Percentiles rank a stretch among this genome's conserved stretches.
These are phyloP conservation scores for Eupleurogrammus muticus DNA, from an alignment of 2,797 vertebrate genomes.

Conservation along the genomic window DNA sequence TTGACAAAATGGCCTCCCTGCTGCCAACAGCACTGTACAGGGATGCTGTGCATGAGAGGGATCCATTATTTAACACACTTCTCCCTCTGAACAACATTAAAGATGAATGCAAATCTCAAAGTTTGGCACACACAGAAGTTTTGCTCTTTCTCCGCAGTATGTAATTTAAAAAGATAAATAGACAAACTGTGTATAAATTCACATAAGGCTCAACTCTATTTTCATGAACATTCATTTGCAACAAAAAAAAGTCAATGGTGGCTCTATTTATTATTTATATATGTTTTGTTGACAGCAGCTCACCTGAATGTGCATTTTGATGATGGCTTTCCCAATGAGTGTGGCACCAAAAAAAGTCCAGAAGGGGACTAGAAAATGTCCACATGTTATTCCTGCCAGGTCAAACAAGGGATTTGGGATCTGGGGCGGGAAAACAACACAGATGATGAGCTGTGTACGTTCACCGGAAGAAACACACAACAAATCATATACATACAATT, in stretches of 20 bases:
- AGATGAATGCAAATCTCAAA: neutral
- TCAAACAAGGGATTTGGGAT: slow-evolving; percentile 93
- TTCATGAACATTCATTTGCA: neutral
- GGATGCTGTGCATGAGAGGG: slow-evolving; percentile 26
- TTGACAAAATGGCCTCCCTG: slow-evolving; percentile 86
- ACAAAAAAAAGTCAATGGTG: neutral
- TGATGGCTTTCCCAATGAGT: slow-evolving; percentile 89
- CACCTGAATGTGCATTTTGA: slow-evolving; percentile 94
- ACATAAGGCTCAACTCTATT: neutral
- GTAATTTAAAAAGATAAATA: neutral
- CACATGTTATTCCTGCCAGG: slow-evolving; percentile 91
- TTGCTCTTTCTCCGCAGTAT: neutral
- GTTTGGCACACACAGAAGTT: neutral
- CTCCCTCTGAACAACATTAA: slow-evolving; percentile 1
- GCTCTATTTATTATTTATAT: neutral
- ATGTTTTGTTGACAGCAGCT: slow-evolving; percentile 52
- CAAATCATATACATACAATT: neutral
- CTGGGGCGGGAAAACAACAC: slow-evolving; percentile 61
- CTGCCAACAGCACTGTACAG: slow-evolving; percentile 47
- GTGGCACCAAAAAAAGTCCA: slow-evolving; percentile 93
- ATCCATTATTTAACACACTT: slow-evolving; percentile 24
- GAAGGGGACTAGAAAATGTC: slow-evolving; percentile 91
- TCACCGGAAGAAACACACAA: neutral
- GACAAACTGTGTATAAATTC: neutral
- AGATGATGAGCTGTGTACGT: neutral